Base-by-base conservation (phyloP, 1,140 invertebrate species). In the Ceratitis capitata region DNA sequence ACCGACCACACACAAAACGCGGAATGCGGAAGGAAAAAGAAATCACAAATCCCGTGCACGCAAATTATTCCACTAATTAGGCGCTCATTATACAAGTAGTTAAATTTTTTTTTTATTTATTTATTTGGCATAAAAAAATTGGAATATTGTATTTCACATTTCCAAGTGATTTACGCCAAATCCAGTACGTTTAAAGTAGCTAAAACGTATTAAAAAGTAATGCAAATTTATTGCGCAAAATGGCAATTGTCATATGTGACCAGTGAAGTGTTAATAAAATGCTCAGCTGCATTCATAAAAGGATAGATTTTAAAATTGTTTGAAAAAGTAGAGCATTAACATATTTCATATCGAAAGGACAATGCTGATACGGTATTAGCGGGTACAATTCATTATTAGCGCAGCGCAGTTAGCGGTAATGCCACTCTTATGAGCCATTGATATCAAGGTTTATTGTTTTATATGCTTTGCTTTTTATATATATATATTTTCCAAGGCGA, bases 11-110 rank as follows among this genome's bases (percentile, higher is more conserved):
- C 69, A 78, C 69, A 78, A 78, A 78, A 78, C 45, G n/a, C n/a
- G n/a, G n/a, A n/a, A 45, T 47, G 2, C 69, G n/a, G n/a, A 45
- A 35, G 16, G 45, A 45, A 78, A 78, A 78, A 42, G 19, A 78
- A 45, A 45, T 47, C 39, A 78, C 69, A 78, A 78, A 78, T 78
- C 39, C n/a, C 69, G 3, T 23, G 39, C 69, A 45, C 39, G n/a
- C 69, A 78, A 78, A 45, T 78, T 78, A 23, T 78, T 78, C 69
- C 69, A 78, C 69, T 78, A 78, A 78, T 78, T 78, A 78, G 69
- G 69, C 69, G 39, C 35, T 78, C 39, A 78, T 78, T 78, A 69
- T 78, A n/a, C n/a, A n/a, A n/a, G n/a, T n/a, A 39, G 69, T 78
- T 45, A 23, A 2, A 78, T 1, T 78, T 78, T 35, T 64, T 78